phyloP scores from a whole-genome alignment of 2,888 invertebrate genomes.

The Pemphredon lugubris region DNA sequence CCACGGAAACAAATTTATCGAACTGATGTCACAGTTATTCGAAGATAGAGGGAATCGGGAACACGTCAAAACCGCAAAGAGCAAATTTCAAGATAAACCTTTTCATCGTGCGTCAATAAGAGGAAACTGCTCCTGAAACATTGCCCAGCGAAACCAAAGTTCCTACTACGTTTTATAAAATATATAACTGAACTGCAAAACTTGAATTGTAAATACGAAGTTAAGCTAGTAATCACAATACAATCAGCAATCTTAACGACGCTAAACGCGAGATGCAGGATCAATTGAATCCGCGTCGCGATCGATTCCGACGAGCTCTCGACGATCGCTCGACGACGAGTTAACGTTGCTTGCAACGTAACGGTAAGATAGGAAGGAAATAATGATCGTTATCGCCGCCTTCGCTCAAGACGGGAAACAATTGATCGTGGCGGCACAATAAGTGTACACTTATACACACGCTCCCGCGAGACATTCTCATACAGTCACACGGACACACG shows the following conservation, averaged over 20 bases:
- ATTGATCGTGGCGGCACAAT: conserved; percentile 74
- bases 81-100: conserved; percentile 25
- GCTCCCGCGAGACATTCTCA: background rate
- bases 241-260: conserved; percentile 75
- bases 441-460: conserved; percentile 63
- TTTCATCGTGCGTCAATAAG: conserved; percentile 39
- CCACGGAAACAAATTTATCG: too few species aligned
- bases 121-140: conserved; percentile 80
- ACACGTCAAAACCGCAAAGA: conserved; percentile 4
- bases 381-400: conserved; percentile 12
- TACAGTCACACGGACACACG: conserved; percentile 6
- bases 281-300: conserved; percentile 59
- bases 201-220: conserved; percentile 78
- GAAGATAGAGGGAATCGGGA: background rate
- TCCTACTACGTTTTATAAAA: conserved; percentile 83
- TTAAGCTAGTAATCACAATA: conserved; percentile 78
- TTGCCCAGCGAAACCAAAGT: conserved; percentile 85
- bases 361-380: background rate
- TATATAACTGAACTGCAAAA: conserved; percentile 78
- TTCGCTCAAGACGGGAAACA: conserved; percentile 60
- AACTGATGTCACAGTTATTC: conserved; percentile 10
- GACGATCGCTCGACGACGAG: background rate
- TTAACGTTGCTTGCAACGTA: background rate
- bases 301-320: background rate
- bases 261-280: conserved; percentile 46